Base-by-base conservation (phyloP, 2,888 invertebrate genomes). In the Cataglyphis cursor region DNA sequence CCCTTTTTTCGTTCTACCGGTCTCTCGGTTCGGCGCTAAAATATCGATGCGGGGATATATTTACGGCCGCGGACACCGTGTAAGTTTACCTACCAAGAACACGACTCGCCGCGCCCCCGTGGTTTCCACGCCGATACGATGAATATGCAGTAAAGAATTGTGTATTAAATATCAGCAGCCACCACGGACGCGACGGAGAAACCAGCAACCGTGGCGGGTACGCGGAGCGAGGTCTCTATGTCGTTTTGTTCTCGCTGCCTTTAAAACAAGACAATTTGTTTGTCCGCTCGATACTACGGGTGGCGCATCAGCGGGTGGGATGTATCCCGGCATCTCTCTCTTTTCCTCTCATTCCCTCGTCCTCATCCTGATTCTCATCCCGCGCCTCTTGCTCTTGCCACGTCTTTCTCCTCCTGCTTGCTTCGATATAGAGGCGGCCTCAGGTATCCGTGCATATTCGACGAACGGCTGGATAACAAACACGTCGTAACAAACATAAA, bases 261-360 rank as follows among this genome's bases (percentile, higher is more conserved):
- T 90, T 90, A 89, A 90, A 91, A 91, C 89, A 91, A 90, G 89
- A 92, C 91, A 90, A 92, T 92, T 93, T 92, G 91, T 92, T 92
- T 87, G 89, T 84, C 80, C 86, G 87, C 82, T 90, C 88, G 90
- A 91, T 91, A 89, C 87, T 78, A 75, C 81, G 72, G 81, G 81
- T 83, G 80, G 88, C 89, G 81, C 51, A 51, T 90, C 93, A 92
- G 91, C 90, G 88, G 92, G 91, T 92, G 92, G 91, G 90, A 91
- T 90, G 70, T 75, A 78, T 72, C 81, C 75, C 62, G 65, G 81
- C 70, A 64, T 75, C 72, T 82, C 83, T 82, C 83, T 83, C 83
- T 81, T 41, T 64, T 65, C 44, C 12, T 64, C 44, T 72, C 59
- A 76, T 68, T 44, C 28, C 41, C 64, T 9, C 24, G 9, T 24